phyloP scores from a whole-genome alignment of 2,113 vertebrate genomes.

The Patagioenas fasciata region DNA sequence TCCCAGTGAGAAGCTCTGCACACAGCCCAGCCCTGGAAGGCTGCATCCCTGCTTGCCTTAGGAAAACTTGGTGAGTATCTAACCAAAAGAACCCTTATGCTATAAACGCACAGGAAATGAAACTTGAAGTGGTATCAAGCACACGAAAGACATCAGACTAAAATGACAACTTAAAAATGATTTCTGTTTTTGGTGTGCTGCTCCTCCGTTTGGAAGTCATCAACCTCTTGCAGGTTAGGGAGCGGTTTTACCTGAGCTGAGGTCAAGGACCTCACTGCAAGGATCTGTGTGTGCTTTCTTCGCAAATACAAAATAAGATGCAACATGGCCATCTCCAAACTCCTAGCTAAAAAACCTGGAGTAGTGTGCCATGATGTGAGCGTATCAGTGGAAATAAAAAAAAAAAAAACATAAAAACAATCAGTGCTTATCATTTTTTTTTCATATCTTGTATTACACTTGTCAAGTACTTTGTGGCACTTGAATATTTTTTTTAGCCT shows the following conservation, averaged over 20 bases:
- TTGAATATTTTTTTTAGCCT: background rate
- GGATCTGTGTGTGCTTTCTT: background rate
- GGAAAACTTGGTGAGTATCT: background rate
- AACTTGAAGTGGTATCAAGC: background rate
- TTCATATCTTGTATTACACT: background rate
- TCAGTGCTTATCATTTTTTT: background rate
- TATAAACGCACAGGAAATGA: background rate
- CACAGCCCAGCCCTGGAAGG: background rate
- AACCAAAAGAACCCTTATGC: background rate
- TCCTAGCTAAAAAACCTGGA: background rate
- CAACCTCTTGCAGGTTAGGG: background rate
- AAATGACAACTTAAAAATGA: background rate
- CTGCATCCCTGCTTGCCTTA: background rate
- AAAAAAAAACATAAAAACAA: background rate
- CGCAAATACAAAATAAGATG: background rate
- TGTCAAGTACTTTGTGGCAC: background rate
- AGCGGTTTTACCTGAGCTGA: background rate
- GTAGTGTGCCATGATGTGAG: background rate
- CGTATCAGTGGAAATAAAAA: background rate
- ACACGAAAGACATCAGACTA: background rate
- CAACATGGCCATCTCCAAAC: background rate
- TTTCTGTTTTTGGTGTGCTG: background rate
- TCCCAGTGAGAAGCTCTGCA: background rate
- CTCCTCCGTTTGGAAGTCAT: background rate
- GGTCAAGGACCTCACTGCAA: background rate